phyloP scores from a whole-genome alignment of 2,113 vertebrate genomes.

The Corynorhinus townsendii region DNA sequence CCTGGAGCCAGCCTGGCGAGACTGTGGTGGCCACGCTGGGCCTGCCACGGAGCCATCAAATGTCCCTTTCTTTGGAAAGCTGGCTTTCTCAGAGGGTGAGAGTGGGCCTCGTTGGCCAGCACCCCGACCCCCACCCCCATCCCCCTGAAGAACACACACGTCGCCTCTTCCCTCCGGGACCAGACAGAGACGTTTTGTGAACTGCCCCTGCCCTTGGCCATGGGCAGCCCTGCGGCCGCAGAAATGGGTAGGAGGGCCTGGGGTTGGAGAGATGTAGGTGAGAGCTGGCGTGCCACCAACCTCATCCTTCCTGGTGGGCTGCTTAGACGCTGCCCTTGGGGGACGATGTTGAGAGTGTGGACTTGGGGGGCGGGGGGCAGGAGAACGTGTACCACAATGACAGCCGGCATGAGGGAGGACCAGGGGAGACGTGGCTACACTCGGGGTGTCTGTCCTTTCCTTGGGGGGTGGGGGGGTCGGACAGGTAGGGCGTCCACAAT shows the following conservation, averaged over 20 bases:
- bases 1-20: conserved; percentile 38
- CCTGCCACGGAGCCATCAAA: not conserved
- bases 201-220: not conserved
- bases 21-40: not conserved
- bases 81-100: conserved; percentile 25
- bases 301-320: not conserved
- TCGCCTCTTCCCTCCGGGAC: conserved; percentile 8
- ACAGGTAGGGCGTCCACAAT: not conserved
- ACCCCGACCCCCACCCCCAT: not conserved
- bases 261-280: not conserved
- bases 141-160: conserved; percentile 23
- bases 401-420: not conserved
- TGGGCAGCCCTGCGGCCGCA: not conserved
- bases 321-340: not conserved
- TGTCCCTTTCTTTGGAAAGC: conserved; percentile 45
- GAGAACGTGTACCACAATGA: rapidly evolving
- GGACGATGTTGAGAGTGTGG: not conserved
- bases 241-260: not conserved
- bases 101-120: not conserved
- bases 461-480: not conserved
- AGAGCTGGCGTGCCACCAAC: not conserved
- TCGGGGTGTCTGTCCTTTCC: no score
- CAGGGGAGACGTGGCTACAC: not conserved
- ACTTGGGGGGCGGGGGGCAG: not conserved
- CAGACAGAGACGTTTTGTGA: conserved; percentile 69